Evolutionary conservation across 2,797 vertebrate species (phyloP), one percentile per base, ranked within the genome.

Genomic region (Lophura swinhoii): DNA sequence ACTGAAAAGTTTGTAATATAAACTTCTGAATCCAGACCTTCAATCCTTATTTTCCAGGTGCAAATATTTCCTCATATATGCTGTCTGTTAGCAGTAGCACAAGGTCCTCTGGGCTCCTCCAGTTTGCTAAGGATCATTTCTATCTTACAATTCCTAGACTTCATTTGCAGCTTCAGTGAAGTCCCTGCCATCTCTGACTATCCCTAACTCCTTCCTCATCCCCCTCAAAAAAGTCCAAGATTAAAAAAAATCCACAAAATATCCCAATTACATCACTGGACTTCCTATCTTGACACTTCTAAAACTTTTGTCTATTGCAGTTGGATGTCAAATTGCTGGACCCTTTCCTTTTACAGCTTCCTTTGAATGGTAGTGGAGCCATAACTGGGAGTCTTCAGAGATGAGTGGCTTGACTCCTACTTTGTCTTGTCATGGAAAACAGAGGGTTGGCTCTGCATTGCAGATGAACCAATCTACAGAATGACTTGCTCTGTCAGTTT

Each of bases 241-340:
- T 18, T 63, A 29, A 41, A 63, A 63, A 28, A 63, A 41, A 20
- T 63, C 37, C 60, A 29, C 26, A 63, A 11, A 41, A 41, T 70
- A 53, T 0, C 1, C 3, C 2, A 12, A 15, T 21, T 2, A 14
- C 1, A 4, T 55, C 73, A 43, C 24, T 55, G 5, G 14, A 26
- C 33, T 56, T 66, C 10, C 35, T 48, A 56, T n/a, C 14, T 35
- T 48, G 12, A 87, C 16, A 37, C 6, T 84, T 53, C 3, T 0
- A 31, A 86, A 73, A 63, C n/a, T 24, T 80, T 48, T 87, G 10
- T 31, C 9, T 74, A 3, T 58, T 77, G 6, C 5, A 68, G 46
- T 14, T 46, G 26, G 24, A 68, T 0, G 2, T 71, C 14, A 51
- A 2, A 2, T 48, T 55, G 26, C n/a, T 78, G 35, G 29, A 20